phyloP scores from a whole-genome alignment of 92 coral and sea anemone genomes.

The Hydrozoanthus gracilis region DNA sequence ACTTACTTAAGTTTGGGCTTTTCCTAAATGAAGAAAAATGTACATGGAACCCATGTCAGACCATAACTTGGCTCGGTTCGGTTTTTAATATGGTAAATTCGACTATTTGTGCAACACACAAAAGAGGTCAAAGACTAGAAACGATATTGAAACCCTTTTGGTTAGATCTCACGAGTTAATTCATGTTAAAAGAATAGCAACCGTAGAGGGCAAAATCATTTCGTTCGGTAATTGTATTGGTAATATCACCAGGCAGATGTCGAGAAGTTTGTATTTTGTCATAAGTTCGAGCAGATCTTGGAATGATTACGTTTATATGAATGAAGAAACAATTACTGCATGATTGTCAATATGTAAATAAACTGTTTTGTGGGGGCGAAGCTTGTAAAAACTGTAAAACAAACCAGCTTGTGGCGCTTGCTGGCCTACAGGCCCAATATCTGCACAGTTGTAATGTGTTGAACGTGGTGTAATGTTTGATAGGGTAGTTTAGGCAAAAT shows the following conservation, averaged over 20 bases:
- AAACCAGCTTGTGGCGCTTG: no score
- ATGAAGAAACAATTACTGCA: background rate
- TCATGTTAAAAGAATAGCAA: slow-evolving; percentile 49
- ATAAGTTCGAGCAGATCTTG: slow-evolving; percentile 50
- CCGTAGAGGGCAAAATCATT: slow-evolving; percentile 44
- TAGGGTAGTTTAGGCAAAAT: no score
- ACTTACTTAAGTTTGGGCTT: slow-evolving; percentile 46
- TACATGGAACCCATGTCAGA: slow-evolving; percentile 51
- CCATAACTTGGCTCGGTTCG: slow-evolving; percentile 49
- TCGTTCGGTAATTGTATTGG: slow-evolving; percentile 54
- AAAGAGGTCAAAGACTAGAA: slow-evolving; percentile 37
- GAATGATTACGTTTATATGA: slow-evolving; percentile 37
- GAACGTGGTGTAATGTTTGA: no score
- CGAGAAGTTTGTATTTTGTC: slow-evolving; percentile 47
- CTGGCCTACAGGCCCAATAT: no score
- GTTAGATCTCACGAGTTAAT: background rate
- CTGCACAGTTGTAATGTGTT: no score
- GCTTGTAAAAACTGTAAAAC: no score
- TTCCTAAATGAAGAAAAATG: slow-evolving; percentile 55
- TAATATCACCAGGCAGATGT: slow-evolving; percentile 60
- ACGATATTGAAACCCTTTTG: slow-evolving; percentile 28
- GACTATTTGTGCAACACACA: slow-evolving; percentile 40
- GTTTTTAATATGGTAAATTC: slow-evolving; percentile 39
- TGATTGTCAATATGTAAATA: no score
- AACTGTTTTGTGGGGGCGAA: no score